Evolutionary conservation across 2,888 invertebrate genomes (phyloP), one percentile per base, ranked within the genome.

Genomic region (Acanthosepion lycidas): DNA sequence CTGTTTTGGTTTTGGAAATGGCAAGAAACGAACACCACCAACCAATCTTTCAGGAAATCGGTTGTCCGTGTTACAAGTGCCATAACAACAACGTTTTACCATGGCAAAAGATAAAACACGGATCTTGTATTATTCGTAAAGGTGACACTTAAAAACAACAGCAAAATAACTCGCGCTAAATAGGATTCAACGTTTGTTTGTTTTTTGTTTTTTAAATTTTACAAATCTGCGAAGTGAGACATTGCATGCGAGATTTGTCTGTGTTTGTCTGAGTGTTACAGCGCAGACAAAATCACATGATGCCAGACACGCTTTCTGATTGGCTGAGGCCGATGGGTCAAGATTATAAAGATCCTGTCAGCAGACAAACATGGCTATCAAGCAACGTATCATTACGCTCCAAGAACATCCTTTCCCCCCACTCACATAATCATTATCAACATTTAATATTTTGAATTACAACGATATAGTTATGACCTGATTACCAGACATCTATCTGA

Each of bases 1-100:
- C 51, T 92, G 93, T 91, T 95, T 95, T 23, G 95, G 95, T 93
- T 95, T 95, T 6, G 95, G 95, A 94, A 95, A 95, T 15, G 94
- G 95, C 51, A 94, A 92, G 15, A 94, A 95, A 95, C 93, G 49
- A 49, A 95, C 94, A 6, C 94, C 94, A 6, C 95, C 94, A 33
- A 51, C 94, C 59, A 95, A 91, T 94, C 95, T 93, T 49, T 95
- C 95, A 28, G 95, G 95, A 93, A 94, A 95, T 53, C 95, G 78
- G 92, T 94, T 94, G 94, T 95, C 95, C 28, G 94, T 94, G 51
- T 95, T 94, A 94, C 95, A 95, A 23, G 91, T 91, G 49, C 95
- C 95, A 64, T 94, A 95, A n/a, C 94, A 53, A 94, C 95, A 95
- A 28, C 95, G 92, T 53, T 93, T 93, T 53, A 93, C 93, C 93